Evolutionary conservation across 2,888 invertebrate species (phyloP).

Genomic region (Biston stratarius): DNA sequence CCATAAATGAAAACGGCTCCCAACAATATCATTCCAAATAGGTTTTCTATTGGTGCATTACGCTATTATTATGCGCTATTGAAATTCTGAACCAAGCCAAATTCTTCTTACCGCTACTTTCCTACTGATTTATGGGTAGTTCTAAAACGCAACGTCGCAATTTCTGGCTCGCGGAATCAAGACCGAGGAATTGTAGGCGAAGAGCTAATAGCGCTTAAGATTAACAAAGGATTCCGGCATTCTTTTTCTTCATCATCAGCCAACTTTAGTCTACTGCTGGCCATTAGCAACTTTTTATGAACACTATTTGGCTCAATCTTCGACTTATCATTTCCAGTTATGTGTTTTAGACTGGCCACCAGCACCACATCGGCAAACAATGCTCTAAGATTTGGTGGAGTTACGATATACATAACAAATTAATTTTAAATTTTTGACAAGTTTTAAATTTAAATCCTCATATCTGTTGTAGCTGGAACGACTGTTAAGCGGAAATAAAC

Average conservation of each 20-base stretch:
- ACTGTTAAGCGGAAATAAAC: too few relatives aligned
- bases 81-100: slow-evolving; percentile 50
- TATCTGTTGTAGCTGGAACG: too few relatives aligned
- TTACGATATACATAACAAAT: too few relatives aligned
- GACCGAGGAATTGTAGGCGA: slow-evolving; percentile 24
- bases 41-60: slow-evolving; percentile 34
- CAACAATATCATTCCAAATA: slow-evolving; percentile 23
- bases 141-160: slow-evolving; percentile 50
- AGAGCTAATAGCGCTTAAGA: slow-evolving; percentile 9
- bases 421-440: too few relatives aligned
- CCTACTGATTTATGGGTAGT: slow-evolving; percentile 47
- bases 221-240: not conserved
- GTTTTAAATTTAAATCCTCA: too few relatives aligned
- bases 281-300: too few relatives aligned
- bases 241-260: not conserved
- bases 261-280: not conserved
- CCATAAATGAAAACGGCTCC: not conserved
- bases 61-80: slow-evolving; percentile 38
- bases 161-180: slow-evolving; percentile 55
- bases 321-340: too few relatives aligned
- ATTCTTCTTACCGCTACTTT: slow-evolving; percentile 48
- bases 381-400: too few relatives aligned
- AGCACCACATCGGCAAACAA: too few relatives aligned
- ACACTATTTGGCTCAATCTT: too few relatives aligned
- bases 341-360: too few relatives aligned